Percentiles rank a stretch among this genome's conserved stretches.
These are phyloP conservation scores for Heterodera schachtii DNA, from an alignment of 1,140 invertebrate genomes.

Conservation along the genomic window DNA sequence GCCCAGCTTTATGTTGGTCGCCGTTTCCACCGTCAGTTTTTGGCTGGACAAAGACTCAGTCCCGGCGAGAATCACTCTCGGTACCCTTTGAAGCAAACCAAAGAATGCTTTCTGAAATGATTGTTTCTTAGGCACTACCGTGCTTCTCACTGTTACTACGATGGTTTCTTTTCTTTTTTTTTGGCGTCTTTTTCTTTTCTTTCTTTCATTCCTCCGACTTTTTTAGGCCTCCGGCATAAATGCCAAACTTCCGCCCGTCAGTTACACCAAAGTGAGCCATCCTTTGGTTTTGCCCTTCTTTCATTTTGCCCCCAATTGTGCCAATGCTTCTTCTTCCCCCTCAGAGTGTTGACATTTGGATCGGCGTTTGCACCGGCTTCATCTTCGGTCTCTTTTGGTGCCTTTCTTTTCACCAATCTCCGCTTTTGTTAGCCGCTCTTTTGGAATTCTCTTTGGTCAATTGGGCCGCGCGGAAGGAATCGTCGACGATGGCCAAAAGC, in stretches of 20 bases:
- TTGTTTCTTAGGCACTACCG: slow-evolving; percentile 39
- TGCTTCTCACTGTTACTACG: slow-evolving; percentile 52
- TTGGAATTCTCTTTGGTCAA: slow-evolving; percentile 94
- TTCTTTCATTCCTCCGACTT: too few species aligned
- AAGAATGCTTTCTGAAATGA: not conserved
- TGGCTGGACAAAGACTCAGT: slow-evolving; percentile 95
- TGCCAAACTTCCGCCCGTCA: slow-evolving; percentile 85
- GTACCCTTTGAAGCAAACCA: slow-evolving; percentile 82
- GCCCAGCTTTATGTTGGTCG: slow-evolving; percentile 73
- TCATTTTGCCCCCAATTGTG: too few species aligned
- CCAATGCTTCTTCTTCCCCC: not conserved
- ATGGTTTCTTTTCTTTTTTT: slow-evolving; percentile 35
- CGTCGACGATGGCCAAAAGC: slow-evolving; percentile 72
- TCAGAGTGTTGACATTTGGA: slow-evolving; percentile 88
- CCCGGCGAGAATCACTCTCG: slow-evolving; percentile 80
- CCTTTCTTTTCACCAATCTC: not conserved
- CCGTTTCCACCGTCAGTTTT: slow-evolving; percentile 95
- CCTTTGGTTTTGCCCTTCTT: not conserved
- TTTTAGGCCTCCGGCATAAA: slow-evolving; percentile 80
- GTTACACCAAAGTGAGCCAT: slow-evolving; percentile 79
- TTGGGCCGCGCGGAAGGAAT: slow-evolving; percentile 89
- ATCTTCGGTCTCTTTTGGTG: slow-evolving; percentile 76
- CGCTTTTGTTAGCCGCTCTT: slow-evolving; percentile 86
- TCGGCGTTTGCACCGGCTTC: slow-evolving; percentile 87
- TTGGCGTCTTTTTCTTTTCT: too few species aligned